Percentiles rank a stretch among this genome's conserved stretches.
Evolutionary conservation across 23 tunicate genomes (phyloP).

Genomic region (Phallusia fumigata): DNA sequence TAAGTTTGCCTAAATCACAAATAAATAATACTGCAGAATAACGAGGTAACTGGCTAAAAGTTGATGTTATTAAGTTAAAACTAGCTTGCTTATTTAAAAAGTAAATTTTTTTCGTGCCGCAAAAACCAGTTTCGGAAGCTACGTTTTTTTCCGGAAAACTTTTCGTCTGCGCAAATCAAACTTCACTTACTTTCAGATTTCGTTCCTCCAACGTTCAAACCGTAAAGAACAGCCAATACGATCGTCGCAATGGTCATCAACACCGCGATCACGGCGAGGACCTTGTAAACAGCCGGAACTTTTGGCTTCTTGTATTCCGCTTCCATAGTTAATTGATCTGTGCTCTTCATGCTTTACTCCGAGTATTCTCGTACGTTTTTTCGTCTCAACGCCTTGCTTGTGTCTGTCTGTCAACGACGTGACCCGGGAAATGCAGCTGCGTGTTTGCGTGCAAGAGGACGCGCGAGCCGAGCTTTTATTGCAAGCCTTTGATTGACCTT

Average conservation of each 20-base stretch:
- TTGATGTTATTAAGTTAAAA: too few relatives aligned
- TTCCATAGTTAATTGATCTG: neutral
- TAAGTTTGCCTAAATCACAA: too few relatives aligned
- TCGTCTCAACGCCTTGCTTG: neutral
- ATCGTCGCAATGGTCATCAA: constrained; percentile 62
- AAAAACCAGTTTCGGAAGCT: too few relatives aligned
- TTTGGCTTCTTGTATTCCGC: neutral
- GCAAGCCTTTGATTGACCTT: neutral
- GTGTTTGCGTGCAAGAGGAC: neutral
- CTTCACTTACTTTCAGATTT: neutral
- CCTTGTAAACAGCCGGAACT: neutral
- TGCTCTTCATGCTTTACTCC: neutral
- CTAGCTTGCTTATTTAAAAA: too few relatives aligned
- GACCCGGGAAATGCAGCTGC: neutral
- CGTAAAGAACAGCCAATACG: constrained; percentile 55
- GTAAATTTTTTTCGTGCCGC: too few relatives aligned
- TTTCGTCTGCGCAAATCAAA: too few relatives aligned
- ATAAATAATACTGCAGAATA: too few relatives aligned
- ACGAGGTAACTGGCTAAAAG: too few relatives aligned
- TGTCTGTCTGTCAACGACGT: neutral
- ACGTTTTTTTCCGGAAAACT: too few relatives aligned
- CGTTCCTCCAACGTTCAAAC: constrained; percentile 5
- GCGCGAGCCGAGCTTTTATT: neutral
- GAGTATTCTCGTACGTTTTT: neutral
- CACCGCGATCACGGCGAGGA: constrained; percentile 38